phyloP scores from a whole-genome alignment of 2,888 invertebrate genomes.

The Torymus texanus region DNA sequence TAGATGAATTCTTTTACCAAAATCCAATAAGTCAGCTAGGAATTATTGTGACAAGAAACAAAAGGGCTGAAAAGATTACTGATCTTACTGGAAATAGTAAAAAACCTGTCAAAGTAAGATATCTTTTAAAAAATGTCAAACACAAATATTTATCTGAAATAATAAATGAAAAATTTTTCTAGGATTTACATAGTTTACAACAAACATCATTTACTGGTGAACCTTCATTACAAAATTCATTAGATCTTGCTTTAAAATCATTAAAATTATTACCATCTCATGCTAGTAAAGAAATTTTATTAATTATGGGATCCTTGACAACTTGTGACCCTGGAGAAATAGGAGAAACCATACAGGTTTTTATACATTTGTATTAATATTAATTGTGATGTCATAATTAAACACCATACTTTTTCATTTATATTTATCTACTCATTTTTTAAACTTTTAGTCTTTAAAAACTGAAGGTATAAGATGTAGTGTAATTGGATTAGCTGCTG shows the following conservation, averaged over 20 bases:
- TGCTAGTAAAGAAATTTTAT: slow-evolving; percentile 94
- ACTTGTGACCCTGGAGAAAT: slow-evolving; percentile 98
- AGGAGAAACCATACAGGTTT: slow-evolving; percentile 85
- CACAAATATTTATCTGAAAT: slow-evolving; percentile 26
- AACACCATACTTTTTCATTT: not conserved
- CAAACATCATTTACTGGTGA: slow-evolving; percentile 88
- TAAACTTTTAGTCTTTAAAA: slow-evolving; percentile 82
- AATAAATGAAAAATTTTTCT: slow-evolving; percentile 39
- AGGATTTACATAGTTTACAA: slow-evolving; percentile 76
- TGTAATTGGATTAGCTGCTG: slow-evolving; percentile 96
- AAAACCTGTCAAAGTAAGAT: slow-evolving; percentile 83
- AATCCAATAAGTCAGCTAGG: slow-evolving; percentile 99
- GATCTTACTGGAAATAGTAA: slow-evolving; percentile 92
- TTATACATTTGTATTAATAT: slow-evolving; percentile 14
- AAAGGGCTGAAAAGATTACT: slow-evolving; percentile 93
- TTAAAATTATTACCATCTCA: slow-evolving; percentile 93
- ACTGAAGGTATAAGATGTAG: slow-evolving; percentile 92
- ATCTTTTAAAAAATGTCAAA: slow-evolving; percentile 9
- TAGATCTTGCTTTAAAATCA: slow-evolving; percentile 90
- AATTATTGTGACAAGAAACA: slow-evolving; percentile 92
- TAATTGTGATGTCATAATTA: not conserved
- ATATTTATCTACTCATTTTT: slow-evolving; percentile 55
- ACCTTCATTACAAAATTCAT: slow-evolving; percentile 96
- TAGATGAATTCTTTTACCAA: slow-evolving; percentile 98
- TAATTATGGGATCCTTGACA: slow-evolving; percentile 94